Base-by-base conservation (phyloP, 2,113 vertebrate species). In the Echinops telfairi region DNA sequence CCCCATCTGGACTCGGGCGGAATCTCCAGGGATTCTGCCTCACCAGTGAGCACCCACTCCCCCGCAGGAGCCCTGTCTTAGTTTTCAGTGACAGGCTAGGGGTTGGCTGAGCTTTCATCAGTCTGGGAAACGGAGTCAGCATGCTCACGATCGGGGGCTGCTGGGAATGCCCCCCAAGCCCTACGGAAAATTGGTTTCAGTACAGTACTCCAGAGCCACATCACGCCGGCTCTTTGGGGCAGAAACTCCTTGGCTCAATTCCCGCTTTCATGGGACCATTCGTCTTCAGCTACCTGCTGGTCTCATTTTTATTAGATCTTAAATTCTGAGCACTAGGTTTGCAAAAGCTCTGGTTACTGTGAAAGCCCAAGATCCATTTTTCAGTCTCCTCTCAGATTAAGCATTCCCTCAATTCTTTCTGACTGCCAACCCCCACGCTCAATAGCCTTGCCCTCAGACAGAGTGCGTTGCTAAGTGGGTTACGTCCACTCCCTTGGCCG, bases 1-100 rank as follows among this genome's bases (percentile, higher is more conserved):
- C 22, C 36, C 15, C 12, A 0, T 3, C 7, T 10, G 12, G 19
- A 4, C 3, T 0, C 17, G 23, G 17, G 71, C 77, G 22, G n/a
- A 62, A 5, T 36, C 71, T 33, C 31, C 0, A 12, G 70, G 62
- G 5, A 53, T 4, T 60, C 7, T 57, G 27, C 33, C 60, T 47
- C 27, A 3, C 14, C 9, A 0, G 2, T 22, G 6, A 76, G 38
- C 27, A 25, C 47, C 1, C 23, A 0, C 1, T 25, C 19, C n/a
- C 0, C 11, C 9, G 71, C 58, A 22, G 36, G 19, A 1, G 25
- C 4, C 23, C 19, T 43, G 80, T 19, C 58, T 36, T 60, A 4
- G 47, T 33, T 68, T n/a, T 33, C 62, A 14, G 27, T 1, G 36
- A 43, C 62, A 22, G 38, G 62, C 90, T 47, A 58, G 36, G 38